Evolutionary conservation across 1,140 invertebrate genomes (phyloP).

Genomic region (Meloidogyne hapla): DNA sequence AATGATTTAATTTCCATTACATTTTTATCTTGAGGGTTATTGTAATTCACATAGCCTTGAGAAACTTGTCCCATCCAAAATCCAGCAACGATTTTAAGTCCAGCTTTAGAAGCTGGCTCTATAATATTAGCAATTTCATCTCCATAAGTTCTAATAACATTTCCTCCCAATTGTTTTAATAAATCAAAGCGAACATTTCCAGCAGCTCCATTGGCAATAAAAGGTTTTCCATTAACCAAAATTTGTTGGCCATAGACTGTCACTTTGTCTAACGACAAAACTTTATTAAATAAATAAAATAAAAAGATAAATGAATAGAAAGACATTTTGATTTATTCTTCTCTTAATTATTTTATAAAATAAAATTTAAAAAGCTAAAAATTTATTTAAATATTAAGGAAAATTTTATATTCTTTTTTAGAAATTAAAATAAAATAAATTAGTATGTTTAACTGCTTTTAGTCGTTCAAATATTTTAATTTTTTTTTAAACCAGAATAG

Average conservation of each 20-base stretch:
- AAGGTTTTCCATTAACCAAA: not conserved
- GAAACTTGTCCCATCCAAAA: not conserved
- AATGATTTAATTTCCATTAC: no score
- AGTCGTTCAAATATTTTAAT: no score
- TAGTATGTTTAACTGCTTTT: no score
- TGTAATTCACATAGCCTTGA: not conserved
- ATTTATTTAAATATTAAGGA: no score
- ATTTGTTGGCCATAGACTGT: not conserved
- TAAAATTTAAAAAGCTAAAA: no score
- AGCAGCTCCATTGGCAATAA: not conserved
- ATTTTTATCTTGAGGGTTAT: not conserved
- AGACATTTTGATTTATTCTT: no score
- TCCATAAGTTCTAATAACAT: not conserved
- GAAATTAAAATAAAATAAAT: no score
- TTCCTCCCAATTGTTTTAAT: not conserved
- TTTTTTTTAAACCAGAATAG: no score
- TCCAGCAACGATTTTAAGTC: not conserved
- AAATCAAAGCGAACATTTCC: not conserved
- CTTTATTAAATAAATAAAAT: not conserved
- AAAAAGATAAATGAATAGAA: not conserved
- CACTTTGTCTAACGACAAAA: not conserved
- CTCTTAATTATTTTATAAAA: no score
- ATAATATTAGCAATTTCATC: not conserved
- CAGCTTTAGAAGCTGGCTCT: not conserved
- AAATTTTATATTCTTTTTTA: no score